Evolutionary conservation across 2,888 invertebrate genomes (phyloP), one percentile per base, ranked within the genome.

Genomic region (Thalpophila matura): DNA sequence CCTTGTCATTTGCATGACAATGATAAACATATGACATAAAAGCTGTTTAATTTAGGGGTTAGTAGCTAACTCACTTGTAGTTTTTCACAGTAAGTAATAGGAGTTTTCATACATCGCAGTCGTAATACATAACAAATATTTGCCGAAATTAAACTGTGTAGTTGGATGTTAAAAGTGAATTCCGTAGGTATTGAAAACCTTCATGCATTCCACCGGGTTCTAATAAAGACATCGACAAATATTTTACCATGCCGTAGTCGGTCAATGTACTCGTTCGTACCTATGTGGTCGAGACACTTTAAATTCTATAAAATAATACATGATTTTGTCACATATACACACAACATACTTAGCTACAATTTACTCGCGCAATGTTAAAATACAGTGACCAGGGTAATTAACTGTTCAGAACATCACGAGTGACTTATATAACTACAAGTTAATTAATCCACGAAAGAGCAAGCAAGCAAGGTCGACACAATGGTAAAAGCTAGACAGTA

Each of bases 381-480:
- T 4, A n/a, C 14, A 14, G 37, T 9, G 29, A 14, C 35, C 18
- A 14, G 9, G 29, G 35, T 43, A 16, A 10, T 49, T 14, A 26
- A 49, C 22, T 64, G 66, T 49, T 53, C 29, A 53, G 29, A 43
- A 29, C 9, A n/a, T 14, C 14, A 26, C 16, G 4, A 14, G 18
- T 29, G 56, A 47, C 31, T 31, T 40, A 16, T 42, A 55, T 3
- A 54, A 42, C 33, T 20, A 40, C 37, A 53, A 40, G n/a, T 63
- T 26, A 70, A 57, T 69, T 63, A 45, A 20, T 45, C 14, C 35
- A 16, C 35, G 49, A 70, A 57, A 42, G 37, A 40, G 29, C 46
- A 42, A 47, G 12, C 12, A 22, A 5, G 31, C 12, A 63, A 70
- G 63, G 70, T 29, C 27, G 5, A 27, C 24, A 20, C 24, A 26